Evolutionary conservation across 1,140 invertebrate genomes (phyloP), one percentile per base, ranked within the genome.

Genomic region (Carcinoscorpius rotundicauda): DNA sequence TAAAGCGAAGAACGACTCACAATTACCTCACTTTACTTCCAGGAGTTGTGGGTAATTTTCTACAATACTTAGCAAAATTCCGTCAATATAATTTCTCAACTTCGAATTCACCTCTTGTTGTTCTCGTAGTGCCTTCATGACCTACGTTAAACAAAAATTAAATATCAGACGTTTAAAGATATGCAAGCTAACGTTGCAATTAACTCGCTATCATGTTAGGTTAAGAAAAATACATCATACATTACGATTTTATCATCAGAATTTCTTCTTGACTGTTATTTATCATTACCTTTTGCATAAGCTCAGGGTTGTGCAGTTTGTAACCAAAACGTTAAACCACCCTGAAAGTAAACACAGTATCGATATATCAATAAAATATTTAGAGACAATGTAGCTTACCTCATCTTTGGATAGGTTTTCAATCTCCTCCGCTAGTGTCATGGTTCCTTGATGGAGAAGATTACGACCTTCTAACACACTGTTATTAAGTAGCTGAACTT

Each of bases 31-130:
- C 70, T 91, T 91, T 4, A 93, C 89, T 83, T 97, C 93, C 53
- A 97, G 78, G 53, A 97, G 78, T 74, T 94, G 88, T 5, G 93
- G 93, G 80, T 94, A 90, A 77, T 94, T 93, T 75, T 97, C 93
- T 49, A 97, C 87, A 69, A 96, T 95, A 65, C 88, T 89, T 58
- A 95, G 78, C 53, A 96, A 80, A 66, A 97, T 95, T 49, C 86
- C 87, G 75, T 97, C 92, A 58, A 97, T 94, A 77, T 97, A 96
- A 64, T 86, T 81, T 71, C 89, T 83, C 10, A 97, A 82, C 76
- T 93, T 87, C 51, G 85, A 79, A 75, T 94, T 95, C 5, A 92
- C 90, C 73, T 95, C 91, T 76, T 93, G 89, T 73, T 94, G 90
- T 77, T 95, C 91, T 73, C 91, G 91, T 67, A 95, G 79, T 61